Evolutionary conservation across 2,888 invertebrate species (phyloP), one percentile per base, ranked within the genome.

Genomic region (Lochmaea capreae): DNA sequence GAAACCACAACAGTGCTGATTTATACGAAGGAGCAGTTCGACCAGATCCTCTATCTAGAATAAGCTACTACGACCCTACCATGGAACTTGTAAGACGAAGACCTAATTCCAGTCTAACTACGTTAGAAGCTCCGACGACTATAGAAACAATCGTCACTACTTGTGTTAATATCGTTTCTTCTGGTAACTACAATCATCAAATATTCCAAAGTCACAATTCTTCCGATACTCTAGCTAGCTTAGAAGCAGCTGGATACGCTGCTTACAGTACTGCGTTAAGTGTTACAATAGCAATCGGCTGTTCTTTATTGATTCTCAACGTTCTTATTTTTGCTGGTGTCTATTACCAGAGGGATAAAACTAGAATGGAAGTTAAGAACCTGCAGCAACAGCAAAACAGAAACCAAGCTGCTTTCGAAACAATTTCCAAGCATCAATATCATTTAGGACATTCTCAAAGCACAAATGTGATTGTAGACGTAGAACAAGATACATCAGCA

Each of bases 1-100:
- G 94, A 79, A 94, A 96, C 88, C 94, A 96, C 88, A 94, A 95
- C 85, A 96, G 97, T 86, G 93, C 93, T 79, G 94, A 94, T 77
- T 89, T 97, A 33, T 97, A 97, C 88, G 97, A 97, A 85, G 97
- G 97, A 65, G 91, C 94, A 61, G 95, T 97, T 43, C 90, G 97
- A 76, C 94, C 95, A 11, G 95, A 95, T 87, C 95, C 95, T n/a
- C 88, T 95, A 76, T 91, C 92, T 54, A 88, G 93, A 77, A 90
- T 90, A 78, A 88, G 88, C 77, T 91, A 90, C 84, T 91, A 90
- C 86, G 91, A 91, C 79, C 90, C 91, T 42, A 89, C 89, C 61
- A 90, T 90, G 82, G 93, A 93, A 77, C 89, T 91, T 75, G 89
- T 90, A 76, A 88, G 90, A 79, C 88, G 91, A 79, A 86, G 90